Evolutionary conservation across 2,888 invertebrate species (phyloP).

Genomic region (Acanthococcus lagerstroemiae): DNA sequence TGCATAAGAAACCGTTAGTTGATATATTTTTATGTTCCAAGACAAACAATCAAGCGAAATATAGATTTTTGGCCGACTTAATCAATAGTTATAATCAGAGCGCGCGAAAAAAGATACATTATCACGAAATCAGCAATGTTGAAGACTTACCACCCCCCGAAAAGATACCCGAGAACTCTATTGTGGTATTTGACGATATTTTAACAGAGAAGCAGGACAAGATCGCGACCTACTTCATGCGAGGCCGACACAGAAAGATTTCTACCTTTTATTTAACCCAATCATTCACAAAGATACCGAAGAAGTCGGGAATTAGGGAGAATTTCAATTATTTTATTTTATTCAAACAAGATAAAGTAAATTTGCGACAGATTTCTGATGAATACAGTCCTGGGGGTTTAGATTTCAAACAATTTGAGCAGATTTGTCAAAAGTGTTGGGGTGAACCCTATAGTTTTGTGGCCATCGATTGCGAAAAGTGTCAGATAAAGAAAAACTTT

Average conservation of each 20-base stretch:
- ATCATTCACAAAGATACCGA: constrained; percentile 1
- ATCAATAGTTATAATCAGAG: background rate
- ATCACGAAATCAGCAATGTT: background rate
- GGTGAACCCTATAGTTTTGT: background rate
- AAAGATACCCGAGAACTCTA: background rate
- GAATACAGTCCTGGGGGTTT: background rate
- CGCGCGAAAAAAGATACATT: background rate
- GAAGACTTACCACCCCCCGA: background rate
- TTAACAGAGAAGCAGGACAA: background rate
- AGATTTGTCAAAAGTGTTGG: background rate
- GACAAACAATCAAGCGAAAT: background rate
- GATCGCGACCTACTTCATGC: background rate
- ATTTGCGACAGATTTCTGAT: background rate
- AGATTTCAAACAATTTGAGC: background rate
- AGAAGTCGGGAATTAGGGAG: background rate
- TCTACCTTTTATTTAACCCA: constrained; percentile 1
- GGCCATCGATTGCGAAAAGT: no score
- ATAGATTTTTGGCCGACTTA: background rate
- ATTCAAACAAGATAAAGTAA: background rate
- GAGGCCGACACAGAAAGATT: constrained; percentile 4
- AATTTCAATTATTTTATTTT: constrained; percentile 9
- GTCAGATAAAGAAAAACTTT: no score
- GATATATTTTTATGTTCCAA: background rate
- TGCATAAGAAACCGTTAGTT: background rate
- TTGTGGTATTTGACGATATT: constrained; percentile 7